These are phyloP conservation scores for Nomada fabriciana DNA, from an alignment of 2,888 invertebrate genomes.

Conservation along the genomic window DNA sequence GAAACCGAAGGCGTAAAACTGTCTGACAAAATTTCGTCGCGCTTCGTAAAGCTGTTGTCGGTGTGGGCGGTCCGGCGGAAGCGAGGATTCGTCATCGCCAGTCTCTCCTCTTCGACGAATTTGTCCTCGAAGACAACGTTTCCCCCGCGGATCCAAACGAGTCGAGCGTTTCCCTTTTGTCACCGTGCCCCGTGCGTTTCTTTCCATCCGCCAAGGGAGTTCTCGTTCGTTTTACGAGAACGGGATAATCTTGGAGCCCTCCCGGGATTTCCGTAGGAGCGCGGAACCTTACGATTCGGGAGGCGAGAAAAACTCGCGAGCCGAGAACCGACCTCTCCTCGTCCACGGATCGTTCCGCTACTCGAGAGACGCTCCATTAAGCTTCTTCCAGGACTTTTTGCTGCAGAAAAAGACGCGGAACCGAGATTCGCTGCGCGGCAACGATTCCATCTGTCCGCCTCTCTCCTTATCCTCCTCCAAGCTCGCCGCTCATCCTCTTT, in stretches of 20 bases:
- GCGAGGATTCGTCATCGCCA: constrained; percentile 37
- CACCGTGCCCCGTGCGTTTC: constrained; percentile 42
- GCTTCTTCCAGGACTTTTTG: constrained; percentile 64
- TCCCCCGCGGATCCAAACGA: not conserved
- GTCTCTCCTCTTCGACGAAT: constrained; percentile 17
- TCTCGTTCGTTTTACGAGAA: constrained; percentile 56
- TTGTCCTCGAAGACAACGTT: constrained; percentile 15
- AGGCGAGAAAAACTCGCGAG: constrained; percentile 58
- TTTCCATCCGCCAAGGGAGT: constrained; percentile 20
- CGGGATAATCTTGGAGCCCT: constrained; percentile 69
- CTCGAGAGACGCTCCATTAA: constrained; percentile 70
- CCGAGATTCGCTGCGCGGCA: constrained; percentile 51
- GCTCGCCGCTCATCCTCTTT: not conserved
- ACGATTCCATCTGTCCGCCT: constrained; percentile 55
- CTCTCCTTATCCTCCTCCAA: not conserved
- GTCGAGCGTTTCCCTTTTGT: constrained; percentile 49
- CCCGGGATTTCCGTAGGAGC: constrained; percentile 50
- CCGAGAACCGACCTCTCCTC: constrained; percentile 41
- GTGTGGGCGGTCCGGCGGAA: constrained; percentile 26
- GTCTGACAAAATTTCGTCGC: not conserved
- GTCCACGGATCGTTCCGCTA: constrained; percentile 69
- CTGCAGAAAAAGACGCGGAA: constrained; percentile 36
- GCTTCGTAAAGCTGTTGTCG: not conserved
- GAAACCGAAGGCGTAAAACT: not conserved
- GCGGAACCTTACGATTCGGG: constrained; percentile 27